Base-by-base conservation (phyloP, 2,113 vertebrate genomes). In the Peromyscus leucopus region DNA sequence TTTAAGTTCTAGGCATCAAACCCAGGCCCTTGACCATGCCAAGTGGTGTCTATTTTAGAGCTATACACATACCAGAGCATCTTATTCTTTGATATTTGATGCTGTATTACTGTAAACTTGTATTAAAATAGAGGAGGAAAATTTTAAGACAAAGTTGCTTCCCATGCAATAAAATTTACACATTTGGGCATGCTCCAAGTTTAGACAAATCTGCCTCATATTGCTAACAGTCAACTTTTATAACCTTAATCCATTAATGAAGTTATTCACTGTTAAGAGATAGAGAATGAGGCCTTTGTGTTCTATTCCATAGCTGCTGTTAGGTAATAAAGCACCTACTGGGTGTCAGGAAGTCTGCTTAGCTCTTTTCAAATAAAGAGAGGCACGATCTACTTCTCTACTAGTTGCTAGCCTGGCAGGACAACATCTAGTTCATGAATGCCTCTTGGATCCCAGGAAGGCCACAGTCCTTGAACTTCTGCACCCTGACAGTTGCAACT, bases 111-210 rank as follows among this genome's bases (percentile, higher is more conserved):
- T 63, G 36, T 2, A 85, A 90, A 89, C 65, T 55, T 65, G 0
- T 39, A 55, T 67, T 90, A 82, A 80, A 84, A 88, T 67, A 96
- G 15, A 89, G 26, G n/a, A 79, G 24, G 33, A 80, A 76, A 46
- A 61, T 75, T 63, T 72, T 10, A 94, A 91, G 71, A 80, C 36
- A 28, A 76, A 76, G 61, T 80, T 11, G 31, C 69, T 76, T 90
- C 71, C 16, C 15, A 6, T 82, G 39, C 8, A 71, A 61, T 90
- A 59, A 76, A 89, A 76, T 90, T 5, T 51, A 71, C 33, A 87
- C 12, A 28, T 71, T 91, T 83, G 36, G 83, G 19, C 19, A 83
- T 42, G 59, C 5, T 15, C 9, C 93, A 42, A 80, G 17, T 59
- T 92, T 84, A 71, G 74, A 84, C 5, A 86, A 88, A 88, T 93